Evolutionary conservation across 2,797 vertebrate genomes (phyloP).

Genomic region (Lutjanus argentimaculatus): DNA sequence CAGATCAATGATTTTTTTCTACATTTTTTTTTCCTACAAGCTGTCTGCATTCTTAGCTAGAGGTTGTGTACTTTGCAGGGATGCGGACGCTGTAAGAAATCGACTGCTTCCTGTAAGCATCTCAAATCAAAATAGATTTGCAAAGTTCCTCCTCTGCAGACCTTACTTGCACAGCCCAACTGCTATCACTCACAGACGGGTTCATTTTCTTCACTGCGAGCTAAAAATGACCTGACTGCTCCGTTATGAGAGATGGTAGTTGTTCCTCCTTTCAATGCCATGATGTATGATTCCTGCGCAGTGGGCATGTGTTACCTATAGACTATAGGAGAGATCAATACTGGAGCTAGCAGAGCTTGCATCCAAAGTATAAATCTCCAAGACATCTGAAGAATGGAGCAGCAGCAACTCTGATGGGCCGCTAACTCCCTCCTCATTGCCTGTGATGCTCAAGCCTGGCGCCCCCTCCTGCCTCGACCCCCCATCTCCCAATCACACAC

Average conservation of each 20-base stretch:
- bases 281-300: constrained; percentile 60
- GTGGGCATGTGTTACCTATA: constrained; percentile 63
- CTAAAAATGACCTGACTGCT: constrained; percentile 56
- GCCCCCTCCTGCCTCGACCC: background rate
- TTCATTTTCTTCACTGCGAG: constrained; percentile 58
- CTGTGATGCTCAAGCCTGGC: constrained; percentile 19
- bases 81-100: background rate
- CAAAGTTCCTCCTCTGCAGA: constrained; percentile 33
- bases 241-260: constrained; percentile 56
- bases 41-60: background rate
- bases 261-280: constrained; percentile 51
- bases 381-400: constrained; percentile 60
- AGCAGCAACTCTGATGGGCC: constrained; percentile 38
- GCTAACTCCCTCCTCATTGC: constrained; percentile 40
- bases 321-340: constrained; percentile 74
- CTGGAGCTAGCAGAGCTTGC: constrained; percentile 54
- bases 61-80: constrained; percentile 1
- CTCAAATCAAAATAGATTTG: constrained; percentile 33
- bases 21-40: background rate
- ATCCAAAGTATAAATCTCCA: constrained; percentile 70
- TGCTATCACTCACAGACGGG: constrained; percentile 39
- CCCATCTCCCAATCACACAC: background rate
- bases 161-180: background rate
- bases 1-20: constrained; percentile 1
- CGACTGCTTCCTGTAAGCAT: constrained; percentile 33